These are phyloP conservation scores for Gobius niger DNA, from an alignment of 2,113 vertebrate species.

Conservation along the genomic window DNA sequence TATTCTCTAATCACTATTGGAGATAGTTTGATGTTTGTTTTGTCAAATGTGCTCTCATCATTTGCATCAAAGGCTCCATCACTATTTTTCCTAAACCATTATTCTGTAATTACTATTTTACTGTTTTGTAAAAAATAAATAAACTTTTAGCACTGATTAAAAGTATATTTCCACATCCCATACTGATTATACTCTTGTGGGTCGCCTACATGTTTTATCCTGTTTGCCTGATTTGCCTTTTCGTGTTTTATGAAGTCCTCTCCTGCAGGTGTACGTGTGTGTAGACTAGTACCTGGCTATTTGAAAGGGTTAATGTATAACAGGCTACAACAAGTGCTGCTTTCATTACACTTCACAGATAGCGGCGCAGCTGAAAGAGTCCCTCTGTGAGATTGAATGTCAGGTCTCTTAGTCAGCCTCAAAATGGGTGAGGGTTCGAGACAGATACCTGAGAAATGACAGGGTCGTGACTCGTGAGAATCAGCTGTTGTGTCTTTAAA, in stretches of 20 bases:
- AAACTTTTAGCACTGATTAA: too few species aligned
- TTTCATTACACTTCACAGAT: conserved; percentile 54
- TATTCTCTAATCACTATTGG: too few species aligned
- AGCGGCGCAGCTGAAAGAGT: conserved; percentile 49
- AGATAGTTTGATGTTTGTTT: too few species aligned
- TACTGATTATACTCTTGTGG: background rate
- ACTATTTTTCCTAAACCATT: too few species aligned
- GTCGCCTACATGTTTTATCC: background rate
- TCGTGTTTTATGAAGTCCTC: background rate
- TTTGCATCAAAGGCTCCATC: too few species aligned
- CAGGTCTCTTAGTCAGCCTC: conserved; percentile 36
- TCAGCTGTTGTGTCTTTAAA: conserved; percentile 17
- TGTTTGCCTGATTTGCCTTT: background rate
- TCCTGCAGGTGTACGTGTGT: background rate
- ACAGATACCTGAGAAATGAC: conserved; percentile 31
- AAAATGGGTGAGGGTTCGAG: conserved; percentile 12
- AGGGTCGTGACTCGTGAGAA: conserved; percentile 29
- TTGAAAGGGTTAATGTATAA: conserved; percentile 67
- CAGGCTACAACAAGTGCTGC: conserved; percentile 65
- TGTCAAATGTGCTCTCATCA: too few species aligned
- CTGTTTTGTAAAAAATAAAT: too few species aligned
- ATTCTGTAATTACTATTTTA: too few species aligned
- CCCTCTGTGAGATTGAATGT: conserved; percentile 50
- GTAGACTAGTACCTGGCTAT: conserved; percentile 1
- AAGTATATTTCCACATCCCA: background rate